phyloP scores from a whole-genome alignment of 2,888 invertebrate species.

The Onchidella celtica region DNA sequence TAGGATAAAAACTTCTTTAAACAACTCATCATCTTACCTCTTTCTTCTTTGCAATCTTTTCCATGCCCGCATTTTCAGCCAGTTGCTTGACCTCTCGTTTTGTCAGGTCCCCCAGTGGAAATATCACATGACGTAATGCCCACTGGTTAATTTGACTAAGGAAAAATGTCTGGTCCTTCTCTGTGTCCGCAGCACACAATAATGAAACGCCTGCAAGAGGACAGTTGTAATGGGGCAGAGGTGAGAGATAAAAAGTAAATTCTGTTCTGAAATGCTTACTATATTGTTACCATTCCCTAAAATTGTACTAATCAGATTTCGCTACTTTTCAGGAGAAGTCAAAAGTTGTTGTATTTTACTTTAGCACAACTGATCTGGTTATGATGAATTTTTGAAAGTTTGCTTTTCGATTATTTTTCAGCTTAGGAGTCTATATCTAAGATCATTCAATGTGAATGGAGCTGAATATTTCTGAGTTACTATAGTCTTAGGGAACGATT shows the following conservation, averaged over 20 bases:
- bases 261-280: neutral
- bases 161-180: constrained; percentile 98
- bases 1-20: too few relatives aligned
- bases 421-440: too few relatives aligned
- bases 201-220: constrained; percentile 84
- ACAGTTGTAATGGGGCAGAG: neutral
- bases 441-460: too few relatives aligned
- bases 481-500: too few relatives aligned
- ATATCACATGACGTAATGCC: constrained; percentile 91
- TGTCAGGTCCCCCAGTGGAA: constrained; percentile 90
- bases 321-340: too few relatives aligned
- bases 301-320: too few relatives aligned
- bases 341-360: too few relatives aligned
- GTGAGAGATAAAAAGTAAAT: neutral
- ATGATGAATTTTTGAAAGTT: too few relatives aligned
- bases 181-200: constrained; percentile 86
- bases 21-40: constrained; percentile 72
- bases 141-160: constrained; percentile 90
- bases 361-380: too few relatives aligned
- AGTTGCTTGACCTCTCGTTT: constrained; percentile 91
- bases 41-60: constrained; percentile 75
- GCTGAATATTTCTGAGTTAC: too few relatives aligned
- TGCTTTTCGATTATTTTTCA: too few relatives aligned
- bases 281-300: too few relatives aligned
- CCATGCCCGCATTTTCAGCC: constrained; percentile 85